Evolutionary conservation across 2,113 vertebrate genomes (phyloP).

Genomic region (Haplochromis vanheusdeni): DNA sequence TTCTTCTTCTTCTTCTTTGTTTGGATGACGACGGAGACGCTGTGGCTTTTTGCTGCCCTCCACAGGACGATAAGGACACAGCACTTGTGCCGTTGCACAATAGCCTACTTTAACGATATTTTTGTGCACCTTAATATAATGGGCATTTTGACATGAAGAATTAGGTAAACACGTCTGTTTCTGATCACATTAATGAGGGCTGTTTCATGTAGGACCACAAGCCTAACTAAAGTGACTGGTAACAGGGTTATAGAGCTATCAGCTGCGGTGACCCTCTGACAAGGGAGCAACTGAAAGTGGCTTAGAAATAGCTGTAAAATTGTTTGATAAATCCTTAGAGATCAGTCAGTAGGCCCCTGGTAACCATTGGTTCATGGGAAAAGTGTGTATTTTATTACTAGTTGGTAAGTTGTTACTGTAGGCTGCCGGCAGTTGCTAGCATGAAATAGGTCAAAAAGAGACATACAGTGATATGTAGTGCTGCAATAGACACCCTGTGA

Average conservation of each 20-base stretch:
- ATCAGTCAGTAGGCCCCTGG: neutral
- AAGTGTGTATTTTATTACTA: neutral
- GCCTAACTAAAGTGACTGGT: neutral
- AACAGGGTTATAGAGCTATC: neutral
- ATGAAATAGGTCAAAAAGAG: neutral
- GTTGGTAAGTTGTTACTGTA: neutral
- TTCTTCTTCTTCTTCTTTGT: neutral
- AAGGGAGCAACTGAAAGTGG: neutral
- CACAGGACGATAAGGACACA: neutral
- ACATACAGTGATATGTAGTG: neutral
- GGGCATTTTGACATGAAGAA: neutral
- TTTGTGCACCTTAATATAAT: neutral
- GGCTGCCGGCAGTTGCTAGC: neutral
- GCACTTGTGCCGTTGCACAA: neutral
- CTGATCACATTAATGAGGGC: neutral
- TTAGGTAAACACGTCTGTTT: neutral
- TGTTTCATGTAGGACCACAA: neutral
- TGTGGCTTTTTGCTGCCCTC: neutral
- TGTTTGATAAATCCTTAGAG: neutral
- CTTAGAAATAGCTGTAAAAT: neutral
- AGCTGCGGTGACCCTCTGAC: neutral
- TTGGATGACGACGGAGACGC: fast-evolving
- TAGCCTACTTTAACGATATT: neutral
- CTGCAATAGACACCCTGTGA: neutral
- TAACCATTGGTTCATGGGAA: neutral